Evolutionary conservation across 2,797 vertebrate species (phyloP), one percentile per base, ranked within the genome.

Genomic region (Threskiornis aethiopicus): DNA sequence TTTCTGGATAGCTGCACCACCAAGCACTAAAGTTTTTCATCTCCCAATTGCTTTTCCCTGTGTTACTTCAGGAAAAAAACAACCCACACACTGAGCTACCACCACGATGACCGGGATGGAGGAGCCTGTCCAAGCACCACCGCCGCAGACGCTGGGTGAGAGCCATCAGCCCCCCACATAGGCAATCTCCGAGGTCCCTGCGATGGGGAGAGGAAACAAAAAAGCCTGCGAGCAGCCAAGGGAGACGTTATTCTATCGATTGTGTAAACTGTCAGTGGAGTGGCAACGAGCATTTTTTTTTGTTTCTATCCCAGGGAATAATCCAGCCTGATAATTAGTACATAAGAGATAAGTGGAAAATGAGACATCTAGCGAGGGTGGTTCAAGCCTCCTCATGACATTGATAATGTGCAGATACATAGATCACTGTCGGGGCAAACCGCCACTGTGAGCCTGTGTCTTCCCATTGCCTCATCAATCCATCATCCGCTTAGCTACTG

Each of bases 381-480:
- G 95, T 97, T 97, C 94, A 95, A 97, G 89, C 90, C 90, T 97
- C 95, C 92, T 96, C 65, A 89, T 96, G 93, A 95, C 95, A 96
- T 80, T 94, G 97, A 97, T 97, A 96, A 97, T 87, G 85, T 92
- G 95, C 94, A 96, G 96, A 97, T 89, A 91, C 96, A 96, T 97
- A 97, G 96, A 97, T 97, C 96, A 98, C 95, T 98, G 97, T 97
- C 90, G 86, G 95, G 95, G 95, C 86, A 95, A 95, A 87, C 95
- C 76, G 96, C 93, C 96, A 96, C 94, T 66, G 82, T 78, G 65
- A 90, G 94, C 95, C 89, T 96, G 35, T 92, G 91, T 96, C 97
- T 97, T 97, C 97, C 82, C 57, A 89, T 96, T 83, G 95, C 97
- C 97, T 98, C 97, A 98, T 98, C 98, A 98, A 98, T 98, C 98